Base-by-base conservation (phyloP, 2,888 invertebrate species). In the Agrochola circellaris region DNA sequence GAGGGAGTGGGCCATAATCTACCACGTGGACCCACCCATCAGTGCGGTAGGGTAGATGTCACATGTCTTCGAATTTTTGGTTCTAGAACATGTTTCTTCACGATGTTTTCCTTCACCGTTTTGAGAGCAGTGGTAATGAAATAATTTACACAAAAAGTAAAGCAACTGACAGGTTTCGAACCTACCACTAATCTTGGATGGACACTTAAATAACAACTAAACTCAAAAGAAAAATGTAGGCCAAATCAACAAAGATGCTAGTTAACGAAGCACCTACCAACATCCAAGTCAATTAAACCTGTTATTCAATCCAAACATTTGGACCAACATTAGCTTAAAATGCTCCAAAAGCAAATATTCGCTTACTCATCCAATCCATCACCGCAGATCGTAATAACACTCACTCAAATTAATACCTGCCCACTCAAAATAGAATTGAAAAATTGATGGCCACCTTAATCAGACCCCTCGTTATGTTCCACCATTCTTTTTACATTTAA, bases 361-460 rank as follows among this genome's bases (percentile, higher is more conserved):
- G 96, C 94, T 88, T 88, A 93, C 88, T 96, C 96, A 96, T 91
- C 94, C 95, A 94, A 96, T 96, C 96, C 96, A 96, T 96, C 96
- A 96, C 92, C 17, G 61, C 83, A 92, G 94, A 94, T 95, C 94
- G 94, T 95, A 94, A 95, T 95, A 95, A 95, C 93, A 93, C 93
- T 90, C 92, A 86, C 91, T 91, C 93, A 95, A 96, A 96, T 96
- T 95, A 95, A 94, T 95, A 96, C 96, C 96, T 96, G 96, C 94
- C 95, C 86, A 90, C 91, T 91, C 90, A 90, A 91, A 95, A 92
- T 93, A 93, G 93, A 93, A 92, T 93, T 92, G 92, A 92, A 92
- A 92, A 92, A 93, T 91, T 86, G 65, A 73, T 42, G 84, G 62
- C 95, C 93, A 93, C 7, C 73, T 20, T 84, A 75, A 61, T 30